These are phyloP conservation scores for Lithobates pipiens DNA, from an alignment of 2,797 vertebrate genomes.

Conservation along the genomic window DNA sequence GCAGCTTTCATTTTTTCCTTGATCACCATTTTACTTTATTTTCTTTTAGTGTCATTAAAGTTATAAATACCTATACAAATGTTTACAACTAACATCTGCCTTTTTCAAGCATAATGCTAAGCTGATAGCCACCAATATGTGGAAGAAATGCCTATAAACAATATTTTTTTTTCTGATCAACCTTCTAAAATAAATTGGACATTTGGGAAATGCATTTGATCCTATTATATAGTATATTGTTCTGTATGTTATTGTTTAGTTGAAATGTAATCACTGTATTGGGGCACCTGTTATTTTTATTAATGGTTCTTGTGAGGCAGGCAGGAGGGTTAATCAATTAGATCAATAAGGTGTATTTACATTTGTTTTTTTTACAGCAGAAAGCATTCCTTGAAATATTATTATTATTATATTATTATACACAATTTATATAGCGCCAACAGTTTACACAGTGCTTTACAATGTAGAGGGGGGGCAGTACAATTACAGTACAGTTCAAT, in stretches of 20 bases:
- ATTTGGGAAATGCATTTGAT: background rate
- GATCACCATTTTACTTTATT: too few species aligned
- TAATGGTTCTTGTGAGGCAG: conserved; percentile 4
- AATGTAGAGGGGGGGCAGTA: too few species aligned
- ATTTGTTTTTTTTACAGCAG: conserved; percentile 4
- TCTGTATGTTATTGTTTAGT: conserved; percentile 9
- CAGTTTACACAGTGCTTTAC: too few species aligned
- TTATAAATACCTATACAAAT: too few species aligned
- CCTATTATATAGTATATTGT: background rate
- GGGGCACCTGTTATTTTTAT: conserved; percentile 35
- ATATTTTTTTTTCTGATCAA: background rate
- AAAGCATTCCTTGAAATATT: background rate
- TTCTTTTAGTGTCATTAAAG: too few species aligned
- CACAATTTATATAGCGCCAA: too few species aligned
- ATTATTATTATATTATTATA: too few species aligned
- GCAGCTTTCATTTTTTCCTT: too few species aligned
- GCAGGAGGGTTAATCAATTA: conserved; percentile 1
- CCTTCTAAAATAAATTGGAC: background rate
- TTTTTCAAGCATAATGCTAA: too few species aligned
- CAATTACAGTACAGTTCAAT: too few species aligned
- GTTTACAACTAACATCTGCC: too few species aligned
- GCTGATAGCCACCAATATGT: background rate
- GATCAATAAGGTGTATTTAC: conserved; percentile 17
- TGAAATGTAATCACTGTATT: conserved; percentile 3
- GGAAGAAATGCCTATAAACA: background rate